Conservation (phyloP, 2,113 vertebrate genomes). For the Toxotes jaculatrix region DNA sequence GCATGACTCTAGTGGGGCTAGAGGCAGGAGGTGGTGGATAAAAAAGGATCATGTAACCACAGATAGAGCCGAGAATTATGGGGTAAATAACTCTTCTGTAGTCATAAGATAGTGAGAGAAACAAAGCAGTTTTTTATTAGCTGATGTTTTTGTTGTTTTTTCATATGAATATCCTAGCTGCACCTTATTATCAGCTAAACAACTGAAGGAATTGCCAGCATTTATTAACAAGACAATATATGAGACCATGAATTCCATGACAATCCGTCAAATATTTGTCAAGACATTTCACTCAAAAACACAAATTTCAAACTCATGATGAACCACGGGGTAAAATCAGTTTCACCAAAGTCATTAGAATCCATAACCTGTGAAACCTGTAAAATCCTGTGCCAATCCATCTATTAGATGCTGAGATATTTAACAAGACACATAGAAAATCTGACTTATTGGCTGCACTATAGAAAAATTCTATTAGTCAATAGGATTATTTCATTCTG, state of each 20-base stretch:
- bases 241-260: not conserved
- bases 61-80: not conserved
- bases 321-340: not conserved
- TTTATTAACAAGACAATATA: not conserved
- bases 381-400: not conserved
- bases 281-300: no score
- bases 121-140: not conserved
- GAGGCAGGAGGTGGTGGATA: constrained; percentile 15
- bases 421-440: not conserved
- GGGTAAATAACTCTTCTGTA: not conserved
- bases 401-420: not conserved
- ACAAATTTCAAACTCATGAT: no score
- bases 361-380: not conserved
- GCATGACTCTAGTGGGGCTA: constrained; percentile 38
- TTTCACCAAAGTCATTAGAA: not conserved
- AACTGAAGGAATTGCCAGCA: not conserved
- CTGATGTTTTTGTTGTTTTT: not conserved
- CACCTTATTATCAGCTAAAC: constrained; percentile 7
- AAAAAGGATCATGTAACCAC: constrained; percentile 11
- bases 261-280: no score
- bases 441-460: not conserved
- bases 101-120: not conserved
- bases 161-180: not conserved
- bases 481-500: not conserved
- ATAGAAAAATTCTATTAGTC: not conserved